These are phyloP conservation scores for Microtus richardsoni DNA, from an alignment of 2,113 vertebrate genomes.

Conservation along the genomic window DNA sequence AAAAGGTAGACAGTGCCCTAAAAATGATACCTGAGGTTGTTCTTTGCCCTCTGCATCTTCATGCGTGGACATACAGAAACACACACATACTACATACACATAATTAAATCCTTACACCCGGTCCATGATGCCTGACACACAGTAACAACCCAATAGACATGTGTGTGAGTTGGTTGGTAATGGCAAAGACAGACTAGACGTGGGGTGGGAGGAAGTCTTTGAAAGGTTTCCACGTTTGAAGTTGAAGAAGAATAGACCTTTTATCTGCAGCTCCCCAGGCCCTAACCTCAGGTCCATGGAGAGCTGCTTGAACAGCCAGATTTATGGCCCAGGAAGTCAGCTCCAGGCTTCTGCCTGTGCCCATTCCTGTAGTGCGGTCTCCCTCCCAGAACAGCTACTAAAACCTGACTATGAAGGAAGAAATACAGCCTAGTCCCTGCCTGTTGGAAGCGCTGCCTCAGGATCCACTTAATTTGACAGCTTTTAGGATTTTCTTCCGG, in stretches of 20 bases:
- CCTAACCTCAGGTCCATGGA: neutral
- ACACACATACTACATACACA: neutral
- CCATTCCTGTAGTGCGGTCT: fast-evolving
- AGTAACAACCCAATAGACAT: neutral
- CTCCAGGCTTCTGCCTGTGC: neutral
- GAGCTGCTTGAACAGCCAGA: neutral
- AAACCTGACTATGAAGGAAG: neutral
- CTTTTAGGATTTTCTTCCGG: neutral
- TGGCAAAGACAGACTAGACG: neutral
- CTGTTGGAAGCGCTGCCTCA: neutral
- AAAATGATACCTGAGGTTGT: neutral
- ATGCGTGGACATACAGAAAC: neutral
- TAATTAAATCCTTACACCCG: neutral
- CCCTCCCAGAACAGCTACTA: fast-evolving
- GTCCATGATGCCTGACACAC: too few species aligned
- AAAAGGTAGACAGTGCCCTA: neutral
- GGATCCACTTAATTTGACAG: neutral
- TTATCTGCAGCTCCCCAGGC: neutral
- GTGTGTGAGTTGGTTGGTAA: neutral
- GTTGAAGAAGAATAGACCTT: neutral
- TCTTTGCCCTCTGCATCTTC: neutral
- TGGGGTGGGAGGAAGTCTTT: neutral
- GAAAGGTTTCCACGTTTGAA: neutral
- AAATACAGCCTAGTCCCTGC: neutral
- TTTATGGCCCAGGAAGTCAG: neutral